Evolutionary conservation across 2,113 vertebrate species (phyloP).

Genomic region (Plecturocebus donacophilus): DNA sequence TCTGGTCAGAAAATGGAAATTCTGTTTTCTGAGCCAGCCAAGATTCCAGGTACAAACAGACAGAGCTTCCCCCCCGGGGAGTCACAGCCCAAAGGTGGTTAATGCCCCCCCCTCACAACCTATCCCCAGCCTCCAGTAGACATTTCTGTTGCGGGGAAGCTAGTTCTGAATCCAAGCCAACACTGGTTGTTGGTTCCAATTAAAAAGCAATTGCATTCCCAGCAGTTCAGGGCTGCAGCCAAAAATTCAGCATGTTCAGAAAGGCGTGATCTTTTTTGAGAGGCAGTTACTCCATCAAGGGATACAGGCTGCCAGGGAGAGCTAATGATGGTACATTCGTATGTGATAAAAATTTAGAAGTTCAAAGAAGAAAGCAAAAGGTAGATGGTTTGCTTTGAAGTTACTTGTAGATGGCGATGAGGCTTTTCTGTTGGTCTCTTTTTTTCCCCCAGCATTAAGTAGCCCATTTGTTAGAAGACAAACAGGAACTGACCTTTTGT

Average conservation of each 20-base stretch:
- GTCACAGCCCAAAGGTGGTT: background rate
- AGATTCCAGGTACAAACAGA: slow-evolving; percentile 60
- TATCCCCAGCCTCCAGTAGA: background rate
- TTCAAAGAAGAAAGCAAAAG: background rate
- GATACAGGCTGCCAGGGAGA: background rate
- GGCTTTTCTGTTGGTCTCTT: background rate
- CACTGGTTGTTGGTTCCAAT: slow-evolving; percentile 57
- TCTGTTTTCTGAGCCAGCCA: slow-evolving; percentile 62
- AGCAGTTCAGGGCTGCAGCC: slow-evolving; percentile 56
- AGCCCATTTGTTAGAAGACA: slow-evolving; percentile 34
- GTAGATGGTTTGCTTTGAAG: background rate
- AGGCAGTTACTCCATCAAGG: slow-evolving; percentile 22
- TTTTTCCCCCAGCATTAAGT: fast-evolving
- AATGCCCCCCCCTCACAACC: background rate
- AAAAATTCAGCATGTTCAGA: slow-evolving; percentile 59
- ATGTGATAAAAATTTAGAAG: background rate
- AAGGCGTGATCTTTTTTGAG: slow-evolving; percentile 39
- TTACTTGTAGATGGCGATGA: background rate
- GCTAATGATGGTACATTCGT: background rate
- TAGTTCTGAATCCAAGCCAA: slow-evolving; percentile 40
- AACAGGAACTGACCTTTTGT: slow-evolving; percentile 14
- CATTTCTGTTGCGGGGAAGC: background rate
- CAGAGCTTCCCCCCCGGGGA: slow-evolving; percentile 40
- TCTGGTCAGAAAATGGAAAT: slow-evolving; percentile 50
- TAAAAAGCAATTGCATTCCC: slow-evolving; percentile 72